phyloP scores from a whole-genome alignment of 2,113 vertebrate species.

The Zosterops lateralis region DNA sequence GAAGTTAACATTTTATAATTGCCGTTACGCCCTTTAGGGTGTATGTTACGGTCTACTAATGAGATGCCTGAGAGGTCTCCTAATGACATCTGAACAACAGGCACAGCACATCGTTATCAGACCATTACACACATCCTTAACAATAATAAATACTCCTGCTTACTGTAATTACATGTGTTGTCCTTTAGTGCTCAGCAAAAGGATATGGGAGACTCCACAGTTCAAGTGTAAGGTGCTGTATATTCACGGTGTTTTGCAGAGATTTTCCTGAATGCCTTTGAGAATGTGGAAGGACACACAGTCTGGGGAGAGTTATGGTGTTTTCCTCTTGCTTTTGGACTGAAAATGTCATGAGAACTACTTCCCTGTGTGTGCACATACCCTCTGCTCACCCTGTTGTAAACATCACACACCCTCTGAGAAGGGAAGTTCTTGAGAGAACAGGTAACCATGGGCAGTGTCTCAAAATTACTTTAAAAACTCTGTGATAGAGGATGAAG shows the following conservation, averaged over 20 bases:
- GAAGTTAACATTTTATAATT: slow-evolving; percentile 45
- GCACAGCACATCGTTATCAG: neutral
- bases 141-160: slow-evolving; percentile 2
- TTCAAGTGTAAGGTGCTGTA: neutral
- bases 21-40: slow-evolving; percentile 22
- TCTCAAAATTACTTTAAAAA: neutral
- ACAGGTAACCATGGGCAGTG: accelerated
- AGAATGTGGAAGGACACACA: neutral
- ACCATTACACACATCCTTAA: neutral
- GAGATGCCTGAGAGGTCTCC: slow-evolving; percentile 26
- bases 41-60: neutral
- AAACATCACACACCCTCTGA: neutral
- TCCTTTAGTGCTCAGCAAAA: neutral
- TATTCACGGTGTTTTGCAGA: neutral
- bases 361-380: accelerated
- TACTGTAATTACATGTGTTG: neutral
- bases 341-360: neutral
- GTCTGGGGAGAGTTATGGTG: neutral
- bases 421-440: neutral
- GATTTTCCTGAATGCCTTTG: neutral
- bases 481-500: neutral
- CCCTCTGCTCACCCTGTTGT: neutral
- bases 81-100: slow-evolving; percentile 23
- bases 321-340: neutral
- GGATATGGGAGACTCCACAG: neutral